Base-by-base conservation (phyloP, 2,888 invertebrate species). In the Erpobdella octoculata region DNA sequence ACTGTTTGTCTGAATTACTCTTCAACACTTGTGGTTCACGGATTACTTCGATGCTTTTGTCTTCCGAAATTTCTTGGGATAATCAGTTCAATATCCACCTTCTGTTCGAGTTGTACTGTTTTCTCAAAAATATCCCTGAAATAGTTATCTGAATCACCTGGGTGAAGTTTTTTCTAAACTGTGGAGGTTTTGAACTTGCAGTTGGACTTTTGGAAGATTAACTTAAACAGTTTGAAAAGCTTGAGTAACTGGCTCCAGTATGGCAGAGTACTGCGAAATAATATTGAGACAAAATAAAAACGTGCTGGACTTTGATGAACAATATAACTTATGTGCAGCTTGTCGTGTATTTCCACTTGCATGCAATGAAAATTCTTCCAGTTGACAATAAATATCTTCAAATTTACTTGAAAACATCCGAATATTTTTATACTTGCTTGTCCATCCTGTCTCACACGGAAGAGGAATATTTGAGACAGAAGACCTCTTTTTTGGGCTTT, bases 181-280 rank as follows among this genome's bases (percentile, higher is more conserved):
- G 46, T 15, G 46, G 12, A 41, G n/a, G n/a, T 41, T 41, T 41
- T 41, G 46, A 15, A 41, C 46, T 41, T 41, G 46, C 46, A 41
- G 46, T 41, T 41, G 46, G 46, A 41, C 46, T 41, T 41, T n/a
- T 41, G 46, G 46, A 41, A 41, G 46, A 41, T 41, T n/a, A 41
- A 41, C 46, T 41, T n/a, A n/a, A n/a, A n/a, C n/a, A n/a, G n/a
- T n/a, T n/a, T n/a, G n/a, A n/a, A n/a, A n/a, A n/a, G n/a, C n/a
- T n/a, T n/a, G n/a, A n/a, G n/a, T n/a, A n/a, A n/a, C n/a, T 41
- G 46, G 46, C n/a, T 41, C 46, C 46, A 41, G n/a, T 41, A 41
- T 41, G n/a, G 46, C 46, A 15, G 46, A 41, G n/a, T 41, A 41
- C 46, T 41, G 46, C 12, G n/a, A 41, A 41, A 41, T 41, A 41